Base-by-base conservation (phyloP, 2,113 vertebrate genomes). In the Seriola dumerili region DNA sequence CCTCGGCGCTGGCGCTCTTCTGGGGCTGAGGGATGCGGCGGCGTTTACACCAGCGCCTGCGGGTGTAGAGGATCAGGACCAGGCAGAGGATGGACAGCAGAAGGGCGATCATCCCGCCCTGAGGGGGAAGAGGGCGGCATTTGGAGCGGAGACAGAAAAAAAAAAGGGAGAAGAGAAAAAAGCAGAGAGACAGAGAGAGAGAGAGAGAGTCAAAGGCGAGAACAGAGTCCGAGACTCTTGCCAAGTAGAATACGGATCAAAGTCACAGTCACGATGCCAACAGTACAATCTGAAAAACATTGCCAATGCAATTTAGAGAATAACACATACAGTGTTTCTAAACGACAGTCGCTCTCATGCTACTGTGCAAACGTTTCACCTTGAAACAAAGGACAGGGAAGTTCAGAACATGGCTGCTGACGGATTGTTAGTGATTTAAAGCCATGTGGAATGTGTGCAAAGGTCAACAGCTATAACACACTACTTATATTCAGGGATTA, bases 51-150 rank as follows among this genome's bases (percentile, higher is more conserved):
- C 98, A 99, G 2, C 98, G 97, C 65, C 98, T 94, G 5, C 98
- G 97, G 0, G 97, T 99, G 93, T 99, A 99, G 17, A 99, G 96
- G 94, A 99, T 98, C 94, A 99, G 96, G 50, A 99, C 97, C 81
- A 99, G 94, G 90, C 97, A 99, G 73, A 99, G 94, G 94, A 99
- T 97, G 90, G 98, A 99, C 76, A 99, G 95, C 86, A 99, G 95
- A 89, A 99, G 94, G 64, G 98, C 98, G 0, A 99, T 99, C 98
- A 99, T 99, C 44, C 98, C 98, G 6, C 98, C 98, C 98, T 99
- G 93, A 0, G 40, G 85, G 29, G 85, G 73, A 82, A 25, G 58
- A 76, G 52, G 76, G 54, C 66, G 74, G 62, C 70, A 84, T 85
- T 88, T 85, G 70, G 83, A 85, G 77, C 57, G 64, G 63, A 75